phyloP scores from a whole-genome alignment of 2,888 invertebrate genomes.

The Glaucopsyche alexis region DNA sequence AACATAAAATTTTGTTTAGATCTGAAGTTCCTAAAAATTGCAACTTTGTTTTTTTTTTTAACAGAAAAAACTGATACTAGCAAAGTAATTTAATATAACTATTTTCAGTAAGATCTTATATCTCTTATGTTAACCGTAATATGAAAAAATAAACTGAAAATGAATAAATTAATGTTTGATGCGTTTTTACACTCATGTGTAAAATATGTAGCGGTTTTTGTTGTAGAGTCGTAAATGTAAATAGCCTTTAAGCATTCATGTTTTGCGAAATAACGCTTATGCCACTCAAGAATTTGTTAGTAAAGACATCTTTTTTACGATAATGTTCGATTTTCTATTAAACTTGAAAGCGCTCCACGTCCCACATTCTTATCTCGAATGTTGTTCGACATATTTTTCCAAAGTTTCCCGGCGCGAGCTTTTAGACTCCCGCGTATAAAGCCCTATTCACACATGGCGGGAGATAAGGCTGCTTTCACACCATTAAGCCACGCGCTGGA shows the following conservation, averaged over 20 bases:
- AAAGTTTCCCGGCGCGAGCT: constrained; percentile 79
- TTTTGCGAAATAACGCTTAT: constrained; percentile 51
- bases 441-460: constrained; percentile 80
- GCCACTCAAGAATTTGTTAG: constrained; percentile 75
- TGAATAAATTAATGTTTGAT: not conserved
- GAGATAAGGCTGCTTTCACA: constrained; percentile 81
- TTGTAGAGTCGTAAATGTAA: constrained; percentile 27
- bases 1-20: too few relatives aligned
- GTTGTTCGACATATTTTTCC: constrained; percentile 80
- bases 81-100: too few relatives aligned
- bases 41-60: too few relatives aligned
- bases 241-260: constrained; percentile 41
- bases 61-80: too few relatives aligned
- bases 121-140: too few relatives aligned
- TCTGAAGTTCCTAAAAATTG: too few relatives aligned
- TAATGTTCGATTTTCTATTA: constrained; percentile 81
- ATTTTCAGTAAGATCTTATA: too few relatives aligned
- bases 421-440: constrained; percentile 78
- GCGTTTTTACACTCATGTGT: too few relatives aligned
- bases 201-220: not conserved
- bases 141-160: not conserved
- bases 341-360: constrained; percentile 78
- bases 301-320: constrained; percentile 78
- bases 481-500: constrained; percentile 79
- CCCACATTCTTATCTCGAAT: constrained; percentile 79